phyloP scores from a whole-genome alignment of 2,113 vertebrate genomes.

The Apodemus speciosus region DNA sequence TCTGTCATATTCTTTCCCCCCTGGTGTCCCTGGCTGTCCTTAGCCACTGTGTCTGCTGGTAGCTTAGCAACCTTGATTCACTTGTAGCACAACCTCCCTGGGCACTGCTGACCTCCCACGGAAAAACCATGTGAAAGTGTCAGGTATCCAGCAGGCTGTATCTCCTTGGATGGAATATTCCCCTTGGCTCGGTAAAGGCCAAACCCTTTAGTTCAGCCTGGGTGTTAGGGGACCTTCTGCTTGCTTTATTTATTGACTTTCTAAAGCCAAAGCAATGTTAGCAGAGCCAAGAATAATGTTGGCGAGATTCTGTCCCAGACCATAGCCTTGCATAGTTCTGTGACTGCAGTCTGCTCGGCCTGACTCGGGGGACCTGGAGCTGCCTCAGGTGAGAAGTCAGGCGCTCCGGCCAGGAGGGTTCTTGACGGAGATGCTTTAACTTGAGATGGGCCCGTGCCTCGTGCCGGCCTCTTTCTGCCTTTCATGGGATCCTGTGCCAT shows the following conservation, averaged over 20 bases:
- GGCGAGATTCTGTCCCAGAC: slow-evolving; percentile 47
- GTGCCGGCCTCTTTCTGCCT: not conserved
- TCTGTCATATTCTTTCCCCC: not conserved
- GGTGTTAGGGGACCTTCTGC: slow-evolving; percentile 69
- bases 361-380: not conserved
- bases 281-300: slow-evolving; percentile 74
- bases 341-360: slow-evolving; percentile 36
- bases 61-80: slow-evolving; percentile 76
- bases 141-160: slow-evolving; percentile 74
- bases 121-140: slow-evolving; percentile 72
- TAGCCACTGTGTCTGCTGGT: slow-evolving; percentile 65
- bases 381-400: not conserved
- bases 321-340: slow-evolving; percentile 38
- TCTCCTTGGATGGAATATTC: slow-evolving; percentile 72
- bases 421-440: not conserved
- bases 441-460: not conserved
- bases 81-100: slow-evolving; percentile 59
- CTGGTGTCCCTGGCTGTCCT: slow-evolving; percentile 43
- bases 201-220: slow-evolving; percentile 73
- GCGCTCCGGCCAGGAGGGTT: not conserved
- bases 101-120: slow-evolving; percentile 27
- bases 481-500: slow-evolving; percentile 39
- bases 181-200: slow-evolving; percentile 68
- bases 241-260: slow-evolving; percentile 74
- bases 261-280: slow-evolving; percentile 64